phyloP scores from a whole-genome alignment of 53 echinoderm and acorn worm genomes.

The Echinometra lucunter region DNA sequence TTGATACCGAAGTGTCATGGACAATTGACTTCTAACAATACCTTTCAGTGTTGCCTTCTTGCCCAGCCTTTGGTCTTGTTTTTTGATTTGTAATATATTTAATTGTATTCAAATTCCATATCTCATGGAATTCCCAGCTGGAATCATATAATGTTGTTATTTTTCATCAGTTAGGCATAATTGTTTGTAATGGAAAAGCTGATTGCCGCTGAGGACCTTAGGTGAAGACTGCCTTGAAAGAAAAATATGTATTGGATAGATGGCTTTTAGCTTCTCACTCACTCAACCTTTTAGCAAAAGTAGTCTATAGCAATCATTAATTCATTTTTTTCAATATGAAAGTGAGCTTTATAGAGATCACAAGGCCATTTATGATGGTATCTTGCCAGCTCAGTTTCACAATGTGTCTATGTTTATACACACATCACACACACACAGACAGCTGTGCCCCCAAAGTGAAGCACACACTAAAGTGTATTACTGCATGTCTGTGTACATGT shows the following conservation, averaged over 20 bases:
- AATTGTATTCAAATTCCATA: not conserved
- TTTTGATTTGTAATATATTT: not conserved
- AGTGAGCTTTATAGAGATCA: slow-evolving; percentile 25
- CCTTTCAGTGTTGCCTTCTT: not conserved
- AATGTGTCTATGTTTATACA: slow-evolving; percentile 52
- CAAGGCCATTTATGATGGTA: slow-evolving; percentile 56
- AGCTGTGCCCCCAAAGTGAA: slow-evolving; percentile 44
- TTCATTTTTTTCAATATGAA: slow-evolving; percentile 53
- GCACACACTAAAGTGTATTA: slow-evolving; percentile 19
- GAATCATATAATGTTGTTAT: not conserved
- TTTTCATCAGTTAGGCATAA: not conserved
- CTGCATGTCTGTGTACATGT: slow-evolving; percentile 1
- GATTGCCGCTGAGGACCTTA: not conserved
- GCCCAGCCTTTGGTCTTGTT: too few species aligned
- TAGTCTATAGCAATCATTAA: slow-evolving; percentile 24
- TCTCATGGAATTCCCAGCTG: not conserved
- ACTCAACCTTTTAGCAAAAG: not conserved
- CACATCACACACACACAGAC: slow-evolving; percentile 12
- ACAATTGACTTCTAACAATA: not conserved
- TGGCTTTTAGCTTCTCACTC: not conserved
- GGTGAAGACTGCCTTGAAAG: not conserved
- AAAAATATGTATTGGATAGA: not conserved
- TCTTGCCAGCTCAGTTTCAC: slow-evolving; percentile 57
- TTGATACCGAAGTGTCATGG: not conserved
- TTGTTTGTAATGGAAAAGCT: not conserved